These are phyloP conservation scores for Drosophila nigricruria DNA, from an alignment of 2,888 invertebrate species.

Conservation along the genomic window DNA sequence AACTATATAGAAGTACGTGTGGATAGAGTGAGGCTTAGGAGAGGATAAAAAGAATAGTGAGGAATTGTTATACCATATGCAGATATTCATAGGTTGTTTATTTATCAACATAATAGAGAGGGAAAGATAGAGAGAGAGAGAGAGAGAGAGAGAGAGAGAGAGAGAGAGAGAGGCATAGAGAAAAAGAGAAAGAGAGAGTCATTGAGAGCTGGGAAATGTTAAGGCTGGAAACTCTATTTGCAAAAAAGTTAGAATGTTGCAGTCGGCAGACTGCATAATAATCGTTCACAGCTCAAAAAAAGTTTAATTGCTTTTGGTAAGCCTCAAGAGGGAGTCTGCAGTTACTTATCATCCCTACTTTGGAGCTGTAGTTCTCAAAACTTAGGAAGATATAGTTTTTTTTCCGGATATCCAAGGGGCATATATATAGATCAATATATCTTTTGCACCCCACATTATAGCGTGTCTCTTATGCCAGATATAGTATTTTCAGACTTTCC, in stretches of 20 bases:
- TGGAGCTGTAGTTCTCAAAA: no score
- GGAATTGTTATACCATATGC: slow-evolving; percentile 6
- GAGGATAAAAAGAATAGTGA: not conserved
- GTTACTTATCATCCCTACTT: no score
- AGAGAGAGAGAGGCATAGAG: no score
- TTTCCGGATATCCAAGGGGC: no score
- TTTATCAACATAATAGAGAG: not conserved
- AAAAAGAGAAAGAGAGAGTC: not conserved
- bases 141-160: not conserved
- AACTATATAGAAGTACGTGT: slow-evolving; percentile 5
- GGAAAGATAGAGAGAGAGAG: not conserved
- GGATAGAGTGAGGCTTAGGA: not conserved
- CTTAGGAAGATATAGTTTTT: no score
- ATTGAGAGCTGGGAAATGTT: not conserved
- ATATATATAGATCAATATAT: no score
- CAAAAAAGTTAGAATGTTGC: not conserved
- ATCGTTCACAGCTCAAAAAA: not conserved
- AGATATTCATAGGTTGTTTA: not conserved
- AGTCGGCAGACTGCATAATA: not conserved
- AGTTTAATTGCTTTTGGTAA: not conserved
- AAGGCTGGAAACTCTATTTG: not conserved
- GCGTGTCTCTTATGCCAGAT: no score
- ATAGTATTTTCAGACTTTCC: no score
- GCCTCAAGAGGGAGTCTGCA: not conserved
- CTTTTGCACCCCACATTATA: no score